Percentiles rank a stretch among this genome's conserved stretches.
Evolutionary conservation across 2,797 vertebrate genomes (phyloP).

Genomic region (Cichlasoma orientale): DNA sequence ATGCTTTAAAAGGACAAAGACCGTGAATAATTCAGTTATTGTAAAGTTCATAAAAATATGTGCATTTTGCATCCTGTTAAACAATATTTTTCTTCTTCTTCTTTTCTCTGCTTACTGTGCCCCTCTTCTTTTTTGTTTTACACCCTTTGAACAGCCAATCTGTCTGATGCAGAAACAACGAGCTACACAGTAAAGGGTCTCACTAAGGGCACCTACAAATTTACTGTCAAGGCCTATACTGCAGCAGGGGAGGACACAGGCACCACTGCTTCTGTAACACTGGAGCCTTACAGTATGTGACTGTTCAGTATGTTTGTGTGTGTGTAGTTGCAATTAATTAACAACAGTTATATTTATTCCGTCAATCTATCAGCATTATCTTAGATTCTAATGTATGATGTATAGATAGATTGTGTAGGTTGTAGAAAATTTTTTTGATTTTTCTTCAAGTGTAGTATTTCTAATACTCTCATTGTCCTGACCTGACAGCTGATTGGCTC

Average conservation of each 20-base stretch:
- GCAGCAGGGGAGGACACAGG: slow-evolving; percentile 78
- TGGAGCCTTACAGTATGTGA: slow-evolving; percentile 74
- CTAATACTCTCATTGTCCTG: slow-evolving; percentile 4
- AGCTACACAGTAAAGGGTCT: slow-evolving; percentile 68
- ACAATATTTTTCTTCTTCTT: background rate
- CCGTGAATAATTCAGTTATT: background rate
- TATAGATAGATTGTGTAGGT: background rate
- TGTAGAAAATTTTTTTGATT: background rate
- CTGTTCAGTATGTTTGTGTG: background rate
- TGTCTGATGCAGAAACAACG: slow-evolving; percentile 54
- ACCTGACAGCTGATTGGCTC: slow-evolving; percentile 81
- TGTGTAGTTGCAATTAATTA: background rate
- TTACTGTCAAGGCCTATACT: slow-evolving; percentile 80
- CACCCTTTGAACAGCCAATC: slow-evolving; percentile 63
- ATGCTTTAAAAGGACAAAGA: background rate
- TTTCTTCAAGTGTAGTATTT: background rate
- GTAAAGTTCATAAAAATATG: background rate
- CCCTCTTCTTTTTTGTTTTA: background rate
- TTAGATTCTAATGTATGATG: background rate
- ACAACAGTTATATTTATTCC: background rate
- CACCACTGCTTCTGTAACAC: slow-evolving; percentile 60
- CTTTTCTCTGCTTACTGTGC: background rate
- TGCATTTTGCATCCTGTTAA: slow-evolving; percentile 2
- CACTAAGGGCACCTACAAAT: slow-evolving; percentile 69
- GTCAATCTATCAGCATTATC: background rate